Evolutionary conservation across 2,888 invertebrate species (phyloP).

Genomic region (Scrobipalpa atriplicella): DNA sequence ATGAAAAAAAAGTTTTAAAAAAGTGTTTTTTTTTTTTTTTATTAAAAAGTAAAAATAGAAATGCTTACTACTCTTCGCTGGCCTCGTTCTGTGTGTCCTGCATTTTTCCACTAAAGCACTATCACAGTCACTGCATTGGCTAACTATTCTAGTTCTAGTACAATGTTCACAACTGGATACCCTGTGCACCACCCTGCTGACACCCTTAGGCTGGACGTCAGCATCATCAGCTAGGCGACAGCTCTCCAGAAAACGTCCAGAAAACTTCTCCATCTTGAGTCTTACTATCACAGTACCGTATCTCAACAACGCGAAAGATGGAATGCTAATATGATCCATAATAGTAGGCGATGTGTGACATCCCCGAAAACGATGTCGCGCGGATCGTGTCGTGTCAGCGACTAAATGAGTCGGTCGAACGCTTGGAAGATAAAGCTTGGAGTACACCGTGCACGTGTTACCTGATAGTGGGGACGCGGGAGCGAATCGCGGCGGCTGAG

Average conservation of each 20-base stretch:
- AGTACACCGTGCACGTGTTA: slow-evolving; percentile 58
- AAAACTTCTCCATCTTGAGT: slow-evolving; percentile 59
- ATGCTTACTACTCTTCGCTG: slow-evolving; percentile 75
- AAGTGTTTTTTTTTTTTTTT: neutral
- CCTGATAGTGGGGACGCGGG: slow-evolving; percentile 57
- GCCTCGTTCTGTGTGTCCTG: slow-evolving; percentile 65
- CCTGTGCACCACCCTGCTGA: slow-evolving; percentile 49
- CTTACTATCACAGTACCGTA: slow-evolving; percentile 73
- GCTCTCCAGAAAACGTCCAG: slow-evolving; percentile 11
- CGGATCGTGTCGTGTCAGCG: slow-evolving; percentile 74
- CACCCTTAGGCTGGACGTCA: slow-evolving; percentile 34
- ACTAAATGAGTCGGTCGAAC: slow-evolving; percentile 75
- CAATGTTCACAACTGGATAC: slow-evolving; percentile 70
- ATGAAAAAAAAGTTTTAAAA: neutral
- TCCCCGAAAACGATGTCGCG: slow-evolving; percentile 73
- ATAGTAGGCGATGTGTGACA: slow-evolving; percentile 63
- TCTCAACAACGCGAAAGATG: slow-evolving; percentile 66
- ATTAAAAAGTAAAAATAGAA: slow-evolving; percentile 30
- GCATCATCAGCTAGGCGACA: neutral
- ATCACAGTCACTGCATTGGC: slow-evolving; percentile 78
- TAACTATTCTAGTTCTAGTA: slow-evolving; percentile 71
- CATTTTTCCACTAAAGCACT: slow-evolving; percentile 68
- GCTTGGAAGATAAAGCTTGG: slow-evolving; percentile 75
- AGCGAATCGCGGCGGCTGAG: slow-evolving; percentile 63
- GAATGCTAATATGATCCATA: slow-evolving; percentile 72